A percentile compares a stretch with the other conserved stretches of the same genome.
Conservation (phyloP, 2,888 invertebrate genomes). For the Agrotis segetum region DNA sequence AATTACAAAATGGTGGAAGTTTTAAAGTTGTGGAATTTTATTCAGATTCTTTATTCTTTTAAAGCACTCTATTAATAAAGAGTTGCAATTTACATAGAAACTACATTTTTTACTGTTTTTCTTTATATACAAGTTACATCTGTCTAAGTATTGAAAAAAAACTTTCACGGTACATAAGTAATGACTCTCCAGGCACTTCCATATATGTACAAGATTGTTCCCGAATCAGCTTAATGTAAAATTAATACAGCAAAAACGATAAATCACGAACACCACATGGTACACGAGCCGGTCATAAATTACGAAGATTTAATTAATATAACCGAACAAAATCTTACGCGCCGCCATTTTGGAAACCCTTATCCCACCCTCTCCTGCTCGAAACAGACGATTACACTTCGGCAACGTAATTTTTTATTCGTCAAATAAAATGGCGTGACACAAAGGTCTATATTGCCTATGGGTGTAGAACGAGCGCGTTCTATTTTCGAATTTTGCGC, state of each 20-base stretch:
- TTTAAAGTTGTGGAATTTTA: neutral
- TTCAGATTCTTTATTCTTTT: constrained; percentile 19
- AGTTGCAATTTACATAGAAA: neutral
- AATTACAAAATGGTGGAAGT: constrained; percentile 16
- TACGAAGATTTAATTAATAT: constrained; percentile 91
- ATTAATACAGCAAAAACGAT: constrained; percentile 84
- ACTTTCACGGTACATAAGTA: neutral
- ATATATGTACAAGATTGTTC: constrained; percentile 55
- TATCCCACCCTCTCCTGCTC: constrained; percentile 84
- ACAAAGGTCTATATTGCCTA: constrained; percentile 54
- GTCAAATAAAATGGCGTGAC: constrained; percentile 48
- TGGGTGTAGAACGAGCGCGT: constrained; percentile 62
- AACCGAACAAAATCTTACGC: constrained; percentile 89
- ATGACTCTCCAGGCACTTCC: neutral
- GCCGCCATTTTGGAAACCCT: constrained; percentile 88
- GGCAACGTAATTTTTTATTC: constrained; percentile 70
- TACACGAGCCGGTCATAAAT: constrained; percentile 86
- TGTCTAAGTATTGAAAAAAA: neutral
- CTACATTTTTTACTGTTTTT: neutral
- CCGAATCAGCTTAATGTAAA: constrained; percentile 71
- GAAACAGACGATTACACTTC: constrained; percentile 88
- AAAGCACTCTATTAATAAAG: neutral
- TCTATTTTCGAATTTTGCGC: constrained; percentile 60
- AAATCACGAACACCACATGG: constrained; percentile 85
- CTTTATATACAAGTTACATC: neutral